Percentiles rank a stretch among this genome's conserved stretches.
Conservation (phyloP, 2,797 vertebrate genomes). For the Anniella stebbinsi region DNA sequence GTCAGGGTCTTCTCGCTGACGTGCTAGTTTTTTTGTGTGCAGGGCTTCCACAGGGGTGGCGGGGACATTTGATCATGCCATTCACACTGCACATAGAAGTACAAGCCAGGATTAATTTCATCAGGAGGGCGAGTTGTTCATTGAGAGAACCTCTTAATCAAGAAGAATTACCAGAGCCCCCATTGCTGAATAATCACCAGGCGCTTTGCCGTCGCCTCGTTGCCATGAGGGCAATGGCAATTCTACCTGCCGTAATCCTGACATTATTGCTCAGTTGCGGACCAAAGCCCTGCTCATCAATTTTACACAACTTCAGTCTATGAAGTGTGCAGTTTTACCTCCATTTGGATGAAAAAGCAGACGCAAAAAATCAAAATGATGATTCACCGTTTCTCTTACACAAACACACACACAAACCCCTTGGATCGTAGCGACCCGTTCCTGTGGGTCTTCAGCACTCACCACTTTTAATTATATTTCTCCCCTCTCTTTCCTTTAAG, state of each 20-base stretch:
- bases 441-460: slow-evolving; percentile 53
- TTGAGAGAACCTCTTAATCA: slow-evolving; percentile 26
- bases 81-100: too few species aligned
- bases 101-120: not conserved
- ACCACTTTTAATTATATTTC: slow-evolving; percentile 54
- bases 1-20: not conserved
- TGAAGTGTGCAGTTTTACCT: slow-evolving; percentile 74
- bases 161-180: not conserved
- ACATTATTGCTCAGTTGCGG: slow-evolving; percentile 25
- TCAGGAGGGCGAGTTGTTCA: not conserved
- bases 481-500: slow-evolving; percentile 54
- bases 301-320: slow-evolving; percentile 61
- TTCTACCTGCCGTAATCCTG: not conserved
- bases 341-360: slow-evolving; percentile 50
- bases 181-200: not conserved
- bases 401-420: slow-evolving; percentile 18
- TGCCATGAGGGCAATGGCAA: not conserved
- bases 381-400: not conserved
- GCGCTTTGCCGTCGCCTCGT: slow-evolving; percentile 51
- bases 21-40: not conserved
- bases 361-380: slow-evolving; percentile 1
- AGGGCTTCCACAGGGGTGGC: not conserved
- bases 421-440: slow-evolving; percentile 29
- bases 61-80: not conserved
- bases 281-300: slow-evolving; percentile 43